Conservation (phyloP, 2,113 vertebrate species). For the Pteropus alecto region DNA sequence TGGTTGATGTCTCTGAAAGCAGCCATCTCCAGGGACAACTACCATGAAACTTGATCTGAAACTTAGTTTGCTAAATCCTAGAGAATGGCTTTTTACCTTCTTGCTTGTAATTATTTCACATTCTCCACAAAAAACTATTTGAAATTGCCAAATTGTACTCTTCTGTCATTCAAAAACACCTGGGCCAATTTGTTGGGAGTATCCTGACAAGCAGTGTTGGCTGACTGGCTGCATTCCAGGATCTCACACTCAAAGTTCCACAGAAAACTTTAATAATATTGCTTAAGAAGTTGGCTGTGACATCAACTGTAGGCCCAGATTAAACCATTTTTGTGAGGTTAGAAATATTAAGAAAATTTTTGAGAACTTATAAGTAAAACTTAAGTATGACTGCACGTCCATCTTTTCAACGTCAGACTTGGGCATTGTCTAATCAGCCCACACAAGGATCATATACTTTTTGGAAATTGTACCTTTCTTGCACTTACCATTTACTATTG, state of each 20-base stretch:
- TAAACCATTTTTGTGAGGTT: neutral
- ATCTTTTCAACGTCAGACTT: neutral
- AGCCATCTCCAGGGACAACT: neutral
- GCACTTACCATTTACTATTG: neutral
- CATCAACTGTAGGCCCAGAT: neutral
- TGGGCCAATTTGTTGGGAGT: slow-evolving; percentile 9
- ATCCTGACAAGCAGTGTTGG: neutral
- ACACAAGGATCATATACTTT: neutral
- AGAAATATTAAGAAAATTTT: neutral
- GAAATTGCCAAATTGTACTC: slow-evolving; percentile 38
- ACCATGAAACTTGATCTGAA: neutral
- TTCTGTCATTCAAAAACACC: slow-evolving; percentile 43
- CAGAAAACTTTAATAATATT: slow-evolving; percentile 29
- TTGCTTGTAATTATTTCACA: slow-evolving; percentile 10
- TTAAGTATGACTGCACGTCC: neutral
- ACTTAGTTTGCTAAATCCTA: neutral
- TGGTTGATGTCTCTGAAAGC: neutral
- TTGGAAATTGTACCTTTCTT: neutral
- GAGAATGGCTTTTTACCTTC: neutral
- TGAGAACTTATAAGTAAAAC: neutral
- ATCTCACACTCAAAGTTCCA: neutral
- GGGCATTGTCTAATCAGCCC: neutral
- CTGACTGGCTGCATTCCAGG: slow-evolving; percentile 16
- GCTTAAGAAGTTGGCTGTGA: slow-evolving; percentile 16
- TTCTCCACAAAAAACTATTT: slow-evolving; percentile 1